Evolutionary conservation across 2,797 vertebrate genomes (phyloP).

Genomic region (Ctenosaura bakeri): DNA sequence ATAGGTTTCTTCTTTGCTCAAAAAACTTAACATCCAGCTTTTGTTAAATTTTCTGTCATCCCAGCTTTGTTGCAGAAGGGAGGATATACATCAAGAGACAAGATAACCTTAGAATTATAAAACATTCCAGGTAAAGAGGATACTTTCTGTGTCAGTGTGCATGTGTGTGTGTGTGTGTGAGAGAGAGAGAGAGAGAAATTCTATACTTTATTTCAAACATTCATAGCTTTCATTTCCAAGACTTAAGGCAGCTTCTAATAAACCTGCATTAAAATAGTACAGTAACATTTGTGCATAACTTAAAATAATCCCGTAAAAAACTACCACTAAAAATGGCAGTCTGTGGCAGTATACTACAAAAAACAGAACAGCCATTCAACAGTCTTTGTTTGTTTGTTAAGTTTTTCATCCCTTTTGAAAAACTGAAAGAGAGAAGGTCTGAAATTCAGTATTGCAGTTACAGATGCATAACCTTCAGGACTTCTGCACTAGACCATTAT

Average conservation of each 20-base stretch:
- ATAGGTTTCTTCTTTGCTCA: conserved; percentile 2
- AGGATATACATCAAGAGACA: neutral
- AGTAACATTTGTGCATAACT: too few relatives aligned
- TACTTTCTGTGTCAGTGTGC: neutral
- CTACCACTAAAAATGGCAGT: neutral
- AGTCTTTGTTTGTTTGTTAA: neutral
- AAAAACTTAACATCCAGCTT: conserved; percentile 9
- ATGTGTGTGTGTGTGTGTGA: neutral
- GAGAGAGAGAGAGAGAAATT: neutral
- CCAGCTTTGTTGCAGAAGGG: neutral
- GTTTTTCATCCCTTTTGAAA: neutral
- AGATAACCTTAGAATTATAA: neutral
- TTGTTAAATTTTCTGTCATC: conserved; percentile 13
- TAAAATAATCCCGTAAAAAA: neutral
- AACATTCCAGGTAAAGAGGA: neutral
- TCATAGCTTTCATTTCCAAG: neutral
- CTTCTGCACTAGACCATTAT: too few relatives aligned
- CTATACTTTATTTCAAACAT: neutral
- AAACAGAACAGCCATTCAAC: neutral
- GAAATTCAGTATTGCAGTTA: too few relatives aligned
- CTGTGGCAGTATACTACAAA: neutral
- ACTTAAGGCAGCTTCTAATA: neutral
- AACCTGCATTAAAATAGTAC: neutral
- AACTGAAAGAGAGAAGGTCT: neutral
- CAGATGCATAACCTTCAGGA: too few relatives aligned